Conservation (phyloP, 2,797 vertebrate genomes). For the Callimico goeldii region DNA sequence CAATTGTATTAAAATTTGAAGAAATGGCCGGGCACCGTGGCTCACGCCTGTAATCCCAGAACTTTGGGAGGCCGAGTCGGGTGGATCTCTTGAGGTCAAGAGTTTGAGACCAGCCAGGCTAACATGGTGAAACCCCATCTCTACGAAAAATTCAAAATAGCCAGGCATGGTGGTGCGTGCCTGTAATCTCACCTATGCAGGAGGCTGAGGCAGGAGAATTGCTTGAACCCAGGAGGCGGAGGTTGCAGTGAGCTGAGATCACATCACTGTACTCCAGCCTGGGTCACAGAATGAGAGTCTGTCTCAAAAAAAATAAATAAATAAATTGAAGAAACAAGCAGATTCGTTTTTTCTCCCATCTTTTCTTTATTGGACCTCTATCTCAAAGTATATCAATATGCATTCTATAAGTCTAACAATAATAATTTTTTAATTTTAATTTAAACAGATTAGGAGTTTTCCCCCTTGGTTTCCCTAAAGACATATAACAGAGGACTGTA, state of each 20-base stretch:
- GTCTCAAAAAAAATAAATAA: background rate
- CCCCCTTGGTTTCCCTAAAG: background rate
- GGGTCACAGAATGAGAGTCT: background rate
- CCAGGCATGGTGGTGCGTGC: fast-evolving
- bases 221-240: background rate
- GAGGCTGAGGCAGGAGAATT: background rate
- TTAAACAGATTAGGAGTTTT: background rate
- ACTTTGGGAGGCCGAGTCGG: background rate
- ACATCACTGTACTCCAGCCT: background rate
- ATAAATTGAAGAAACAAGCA: background rate
- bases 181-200: background rate
- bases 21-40: background rate
- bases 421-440: background rate
- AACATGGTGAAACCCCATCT: background rate
- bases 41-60: background rate
- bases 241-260: background rate
- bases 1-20: background rate
- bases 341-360: background rate
- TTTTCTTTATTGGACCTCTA: background rate
- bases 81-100: background rate
- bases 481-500: background rate
- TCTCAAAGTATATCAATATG: background rate
- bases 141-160: background rate
- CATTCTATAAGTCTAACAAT: background rate
- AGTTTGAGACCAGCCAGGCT: background rate